Evolutionary conservation across 2,797 vertebrate genomes (phyloP), one percentile per base, ranked within the genome.

Genomic region (Enteromius anoplus): DNA sequence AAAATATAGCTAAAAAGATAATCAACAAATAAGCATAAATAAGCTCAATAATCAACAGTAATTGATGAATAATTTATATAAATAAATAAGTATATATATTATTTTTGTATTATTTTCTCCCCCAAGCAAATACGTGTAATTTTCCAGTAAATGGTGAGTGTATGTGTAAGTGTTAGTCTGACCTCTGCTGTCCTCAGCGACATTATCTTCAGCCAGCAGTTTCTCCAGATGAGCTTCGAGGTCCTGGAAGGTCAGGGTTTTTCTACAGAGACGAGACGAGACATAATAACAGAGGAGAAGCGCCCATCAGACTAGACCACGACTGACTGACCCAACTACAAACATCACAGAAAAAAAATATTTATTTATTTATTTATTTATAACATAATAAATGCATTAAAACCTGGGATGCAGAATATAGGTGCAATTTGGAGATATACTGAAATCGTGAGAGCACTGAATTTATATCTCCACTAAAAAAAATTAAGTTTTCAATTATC

Each of bases 221-320:
- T 88, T 93, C 84, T 98, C 96, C 89, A 99, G 91, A 85, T 97
- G 97, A 80, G 96, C 92, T 26, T 93, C 93, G 0, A 99, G 92
- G 70, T 97, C 97, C 92, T 97, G 97, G 93, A 99, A 98, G 15
- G 95, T 96, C 80, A 99, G 91, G 51, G 93, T 91, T 91, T 97
- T 99, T 92, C 98, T 99, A 89, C 10, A 72, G 69, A 85, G 90
- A 81, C 88, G 83, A 92, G 79, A 77, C 58, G 21, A 26, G 19
- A 62, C 58, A 26, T 60, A 23, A 26, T 26, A 29, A 15, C 60
- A 62, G 12, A 60, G 2, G 11, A 58, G 55, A 1, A 15, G 9
- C 55, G 8, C 42, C 29, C 10, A 23, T 71, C 42, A 29, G 11
- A 3, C 37, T 14, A 14, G 37, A 42, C 9, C 21, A 66, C 2